Evolutionary conservation across 2,888 invertebrate species (phyloP).

Genomic region (Torymus aiolomorphi): DNA sequence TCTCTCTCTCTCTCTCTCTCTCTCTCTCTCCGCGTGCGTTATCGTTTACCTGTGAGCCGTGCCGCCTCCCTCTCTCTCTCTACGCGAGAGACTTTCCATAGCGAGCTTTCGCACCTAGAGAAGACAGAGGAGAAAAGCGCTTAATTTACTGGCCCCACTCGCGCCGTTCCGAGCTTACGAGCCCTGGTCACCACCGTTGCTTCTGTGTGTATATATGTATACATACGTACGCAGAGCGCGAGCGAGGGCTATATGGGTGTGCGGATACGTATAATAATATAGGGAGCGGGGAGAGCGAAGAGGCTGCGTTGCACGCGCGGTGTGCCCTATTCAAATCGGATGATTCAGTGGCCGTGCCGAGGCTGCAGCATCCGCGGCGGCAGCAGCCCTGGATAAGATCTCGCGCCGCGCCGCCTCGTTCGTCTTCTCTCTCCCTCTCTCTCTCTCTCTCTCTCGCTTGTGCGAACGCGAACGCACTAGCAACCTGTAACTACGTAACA

Average conservation of each 20-base stretch:
- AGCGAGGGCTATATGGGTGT: conserved; percentile 51
- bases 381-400: conserved; percentile 71
- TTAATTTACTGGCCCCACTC: conserved; percentile 67
- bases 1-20: neutral
- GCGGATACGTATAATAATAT: conserved; percentile 69
- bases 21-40: conserved; percentile 62
- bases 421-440: conserved; percentile 63
- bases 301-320: conserved; percentile 27
- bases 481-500: conserved; percentile 72
- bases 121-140: conserved; percentile 53
- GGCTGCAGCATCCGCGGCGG: conserved; percentile 70
- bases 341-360: conserved; percentile 72
- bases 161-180: conserved; percentile 36
- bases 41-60: conserved; percentile 70
- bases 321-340: conserved; percentile 74
- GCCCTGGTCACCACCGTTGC: too few species aligned
- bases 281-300: conserved; percentile 68
- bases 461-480: conserved; percentile 56
- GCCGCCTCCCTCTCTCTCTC: conserved; percentile 50
- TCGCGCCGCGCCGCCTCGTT: conserved; percentile 68
- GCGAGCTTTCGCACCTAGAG: conserved; percentile 58
- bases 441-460: conserved; percentile 52
- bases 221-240: neutral
- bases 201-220: neutral
- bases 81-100: conserved; percentile 61